These are phyloP conservation scores for Micrasema longulum DNA, from an alignment of 1,140 invertebrate species.

Conservation along the genomic window DNA sequence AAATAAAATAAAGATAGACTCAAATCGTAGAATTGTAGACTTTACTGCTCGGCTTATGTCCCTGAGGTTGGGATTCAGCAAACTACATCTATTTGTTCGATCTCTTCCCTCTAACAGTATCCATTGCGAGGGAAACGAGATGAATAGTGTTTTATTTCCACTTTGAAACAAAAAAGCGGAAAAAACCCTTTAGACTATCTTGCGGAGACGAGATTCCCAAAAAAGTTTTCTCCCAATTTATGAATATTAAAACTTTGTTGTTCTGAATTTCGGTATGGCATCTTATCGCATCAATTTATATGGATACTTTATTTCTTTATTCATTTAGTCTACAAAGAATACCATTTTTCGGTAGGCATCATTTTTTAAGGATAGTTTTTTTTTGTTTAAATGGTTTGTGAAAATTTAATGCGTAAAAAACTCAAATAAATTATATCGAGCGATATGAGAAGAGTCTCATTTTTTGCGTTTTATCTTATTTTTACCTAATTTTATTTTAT, in stretches of 20 bases:
- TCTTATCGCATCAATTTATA: not conserved
- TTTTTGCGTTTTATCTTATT: too few species aligned
- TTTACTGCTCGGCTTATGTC: slow-evolving; percentile 54
- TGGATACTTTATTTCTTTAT: too few species aligned
- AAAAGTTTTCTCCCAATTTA: slow-evolving; percentile 34
- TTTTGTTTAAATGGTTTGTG: too few species aligned
- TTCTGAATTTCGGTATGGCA: not conserved
- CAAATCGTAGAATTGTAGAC: slow-evolving; percentile 55
- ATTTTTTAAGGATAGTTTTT: too few species aligned
- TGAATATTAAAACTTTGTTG: slow-evolving; percentile 24
- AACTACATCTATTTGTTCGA: slow-evolving; percentile 16
- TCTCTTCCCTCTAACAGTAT: slow-evolving; percentile 37
- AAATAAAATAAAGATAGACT: slow-evolving; percentile 55
- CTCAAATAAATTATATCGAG: too few species aligned
- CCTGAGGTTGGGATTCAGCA: slow-evolving; percentile 40
- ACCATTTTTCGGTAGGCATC: too few species aligned
- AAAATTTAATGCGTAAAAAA: too few species aligned
- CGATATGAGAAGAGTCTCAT: too few species aligned
- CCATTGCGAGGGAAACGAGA: slow-evolving; percentile 45
- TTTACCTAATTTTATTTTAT: too few species aligned
- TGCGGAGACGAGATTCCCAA: slow-evolving; percentile 6
- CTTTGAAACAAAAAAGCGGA: slow-evolving; percentile 43
- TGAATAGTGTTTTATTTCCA: slow-evolving; percentile 54
- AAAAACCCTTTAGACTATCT: slow-evolving; percentile 35
- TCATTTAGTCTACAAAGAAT: too few species aligned